A percentile compares a stretch with the other conserved stretches of the same genome.
Evolutionary conservation across 1,140 invertebrate species (phyloP).

Genomic region (Leptinotarsa lineolata): DNA sequence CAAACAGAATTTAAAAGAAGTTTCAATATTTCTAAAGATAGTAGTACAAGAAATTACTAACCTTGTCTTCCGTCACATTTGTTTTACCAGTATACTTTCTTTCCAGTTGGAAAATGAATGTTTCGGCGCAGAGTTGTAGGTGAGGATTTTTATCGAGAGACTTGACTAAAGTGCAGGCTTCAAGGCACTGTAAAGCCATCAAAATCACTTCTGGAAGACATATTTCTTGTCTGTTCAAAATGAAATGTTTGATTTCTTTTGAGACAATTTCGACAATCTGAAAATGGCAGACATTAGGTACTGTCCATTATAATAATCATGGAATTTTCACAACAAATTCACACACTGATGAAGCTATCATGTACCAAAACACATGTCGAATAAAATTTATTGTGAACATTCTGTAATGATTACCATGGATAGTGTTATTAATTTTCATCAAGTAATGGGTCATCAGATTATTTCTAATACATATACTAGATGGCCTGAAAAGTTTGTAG

Average conservation of each 20-base stretch:
- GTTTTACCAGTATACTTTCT: neutral
- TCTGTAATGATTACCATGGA: no score
- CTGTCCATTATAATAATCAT: no score
- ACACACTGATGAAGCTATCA: no score
- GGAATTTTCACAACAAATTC: neutral
- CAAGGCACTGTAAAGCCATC: slow-evolving; percentile 44
- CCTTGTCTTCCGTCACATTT: slow-evolving; percentile 25
- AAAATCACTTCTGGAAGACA: slow-evolving; percentile 32
- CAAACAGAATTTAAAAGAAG: no score
- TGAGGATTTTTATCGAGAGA: slow-evolving; percentile 10
- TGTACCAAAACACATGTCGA: no score
- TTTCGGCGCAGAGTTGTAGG: slow-evolving; percentile 37
- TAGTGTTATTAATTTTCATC: no score
- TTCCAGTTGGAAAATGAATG: slow-evolving; percentile 30
- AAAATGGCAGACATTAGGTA: neutral
- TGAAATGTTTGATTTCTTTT: slow-evolving; percentile 23
- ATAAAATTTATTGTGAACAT: no score
- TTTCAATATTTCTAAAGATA: no score
- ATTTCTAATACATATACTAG: no score
- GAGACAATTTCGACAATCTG: neutral
- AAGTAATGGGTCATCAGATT: no score
- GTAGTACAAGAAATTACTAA: neutral
- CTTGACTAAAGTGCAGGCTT: slow-evolving; percentile 39
- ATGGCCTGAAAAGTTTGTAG: no score
- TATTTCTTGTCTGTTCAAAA: neutral